A percentile compares a stretch with the other conserved stretches of the same genome.
Conservation (phyloP, 2,888 invertebrate species). For the Ceramica pisi region DNA sequence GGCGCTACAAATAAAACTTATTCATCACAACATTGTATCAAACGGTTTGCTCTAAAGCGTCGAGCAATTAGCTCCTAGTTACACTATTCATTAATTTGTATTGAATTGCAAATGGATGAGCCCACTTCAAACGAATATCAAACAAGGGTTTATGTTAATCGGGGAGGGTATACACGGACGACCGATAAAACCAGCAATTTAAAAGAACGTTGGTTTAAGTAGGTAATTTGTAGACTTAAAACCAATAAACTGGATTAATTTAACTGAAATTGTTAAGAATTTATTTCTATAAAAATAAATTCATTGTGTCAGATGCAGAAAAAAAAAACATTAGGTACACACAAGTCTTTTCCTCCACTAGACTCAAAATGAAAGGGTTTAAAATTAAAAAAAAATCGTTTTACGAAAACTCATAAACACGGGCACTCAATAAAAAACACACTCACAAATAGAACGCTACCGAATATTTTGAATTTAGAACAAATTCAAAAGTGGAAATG, state of each 20-base stretch:
- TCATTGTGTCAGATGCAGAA: too few species aligned
- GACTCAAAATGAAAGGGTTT: too few species aligned
- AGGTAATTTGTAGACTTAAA: not conserved
- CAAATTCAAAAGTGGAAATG: slow-evolving; percentile 67
- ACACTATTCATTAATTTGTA: slow-evolving; percentile 51
- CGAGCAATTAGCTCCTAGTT: slow-evolving; percentile 49
- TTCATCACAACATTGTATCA: slow-evolving; percentile 16
- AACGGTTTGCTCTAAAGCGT: slow-evolving; percentile 18
- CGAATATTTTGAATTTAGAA: slow-evolving; percentile 62
- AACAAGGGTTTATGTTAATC: slow-evolving; percentile 46
- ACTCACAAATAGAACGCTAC: slow-evolving; percentile 12
- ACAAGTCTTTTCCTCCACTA: too few species aligned
- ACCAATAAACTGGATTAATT: too few species aligned
- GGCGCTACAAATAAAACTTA: slow-evolving; percentile 21
- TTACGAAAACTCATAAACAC: not conserved
- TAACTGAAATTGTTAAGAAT: too few species aligned
- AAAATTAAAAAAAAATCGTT: too few species aligned
- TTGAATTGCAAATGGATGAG: slow-evolving; percentile 63
- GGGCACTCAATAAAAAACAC: slow-evolving; percentile 14
- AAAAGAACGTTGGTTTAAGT: not conserved
- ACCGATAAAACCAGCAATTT: slow-evolving; percentile 6
- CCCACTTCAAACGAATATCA: slow-evolving; percentile 57
- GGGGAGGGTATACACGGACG: not conserved
- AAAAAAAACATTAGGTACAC: too few species aligned
- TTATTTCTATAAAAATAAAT: too few species aligned